A percentile compares a stretch with the other conserved stretches of the same genome.
These are phyloP conservation scores for Tetragonisca angustula DNA, from an alignment of 2,888 invertebrate species.

Conservation along the genomic window DNA sequence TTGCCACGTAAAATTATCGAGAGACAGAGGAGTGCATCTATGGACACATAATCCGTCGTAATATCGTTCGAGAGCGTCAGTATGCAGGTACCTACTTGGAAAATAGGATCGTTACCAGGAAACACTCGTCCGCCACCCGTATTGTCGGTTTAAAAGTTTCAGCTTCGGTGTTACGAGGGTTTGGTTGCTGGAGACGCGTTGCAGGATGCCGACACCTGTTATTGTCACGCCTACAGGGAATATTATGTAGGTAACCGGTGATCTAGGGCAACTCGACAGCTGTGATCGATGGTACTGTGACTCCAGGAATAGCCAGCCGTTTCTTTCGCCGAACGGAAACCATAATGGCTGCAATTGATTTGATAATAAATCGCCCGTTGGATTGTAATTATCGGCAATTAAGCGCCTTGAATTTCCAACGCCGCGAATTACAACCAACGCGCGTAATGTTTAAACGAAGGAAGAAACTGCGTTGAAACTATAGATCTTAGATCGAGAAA, in stretches of 20 bases:
- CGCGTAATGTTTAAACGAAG: too few species aligned
- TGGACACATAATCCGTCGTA: background rate
- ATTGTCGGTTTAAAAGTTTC: constrained; percentile 33
- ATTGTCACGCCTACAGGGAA: constrained; percentile 31
- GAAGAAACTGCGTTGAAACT: too few species aligned
- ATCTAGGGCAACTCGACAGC: constrained; percentile 11
- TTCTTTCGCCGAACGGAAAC: background rate
- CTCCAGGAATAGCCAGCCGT: background rate
- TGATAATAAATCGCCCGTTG: background rate
- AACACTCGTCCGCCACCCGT: constrained; percentile 31
- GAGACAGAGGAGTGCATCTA: too few species aligned
- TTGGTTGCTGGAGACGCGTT: constrained; percentile 1
- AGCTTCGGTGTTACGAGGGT: background rate
- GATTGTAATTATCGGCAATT: background rate
- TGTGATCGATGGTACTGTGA: constrained; percentile 17
- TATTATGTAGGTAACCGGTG: constrained; percentile 25
- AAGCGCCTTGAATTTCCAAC: background rate
- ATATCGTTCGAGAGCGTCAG: background rate
- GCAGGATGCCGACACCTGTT: constrained; percentile 40
- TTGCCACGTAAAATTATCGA: too few species aligned
- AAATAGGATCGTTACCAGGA: constrained; percentile 16
- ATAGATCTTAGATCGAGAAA: too few species aligned
- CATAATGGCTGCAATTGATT: constrained; percentile 14
- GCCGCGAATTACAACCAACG: background rate
- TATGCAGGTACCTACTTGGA: constrained; percentile 35